Percentiles rank a stretch among this genome's conserved stretches.
Conservation (phyloP, 2,113 vertebrate genomes). For the Podilymbus podiceps region DNA sequence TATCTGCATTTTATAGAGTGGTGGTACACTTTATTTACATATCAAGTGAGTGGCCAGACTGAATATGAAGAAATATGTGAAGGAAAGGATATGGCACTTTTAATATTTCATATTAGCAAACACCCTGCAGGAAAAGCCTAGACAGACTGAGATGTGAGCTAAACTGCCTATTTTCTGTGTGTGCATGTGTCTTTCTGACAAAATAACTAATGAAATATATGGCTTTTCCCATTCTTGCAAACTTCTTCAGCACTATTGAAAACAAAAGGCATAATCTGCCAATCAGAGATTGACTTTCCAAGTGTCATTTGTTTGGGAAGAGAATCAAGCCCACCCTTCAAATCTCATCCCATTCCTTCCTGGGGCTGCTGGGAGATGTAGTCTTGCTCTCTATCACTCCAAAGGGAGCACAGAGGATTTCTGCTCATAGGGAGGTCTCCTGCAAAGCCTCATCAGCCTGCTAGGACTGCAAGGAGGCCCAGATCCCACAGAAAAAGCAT, state of each 20-base stretch:
- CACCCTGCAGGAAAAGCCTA: conserved; percentile 34
- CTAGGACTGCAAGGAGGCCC: background rate
- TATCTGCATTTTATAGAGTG: conserved; percentile 67
- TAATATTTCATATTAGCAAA: conserved; percentile 75
- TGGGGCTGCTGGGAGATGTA: conserved; percentile 57
- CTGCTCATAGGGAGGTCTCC: background rate
- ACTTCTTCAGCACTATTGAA: background rate
- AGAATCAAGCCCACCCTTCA: background rate
- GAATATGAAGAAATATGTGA: conserved; percentile 77
- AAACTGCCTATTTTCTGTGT: background rate
- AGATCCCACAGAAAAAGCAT: background rate
- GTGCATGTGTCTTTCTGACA: background rate
- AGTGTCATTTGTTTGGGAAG: background rate
- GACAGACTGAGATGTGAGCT: background rate
- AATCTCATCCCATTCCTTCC: background rate
- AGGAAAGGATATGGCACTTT: conserved; percentile 57
- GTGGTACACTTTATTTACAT: conserved; percentile 83
- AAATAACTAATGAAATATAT: background rate
- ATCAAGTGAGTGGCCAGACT: conserved; percentile 78
- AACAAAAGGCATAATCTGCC: background rate
- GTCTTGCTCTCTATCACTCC: background rate
- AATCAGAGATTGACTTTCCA: background rate
- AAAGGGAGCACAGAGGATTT: background rate
- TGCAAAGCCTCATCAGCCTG: background rate
- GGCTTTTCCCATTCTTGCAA: background rate